A percentile compares a stretch with the other conserved stretches of the same genome.
Conservation (phyloP, 53 echinoderm and acorn worm species). For the Glandiceps talaboti region DNA sequence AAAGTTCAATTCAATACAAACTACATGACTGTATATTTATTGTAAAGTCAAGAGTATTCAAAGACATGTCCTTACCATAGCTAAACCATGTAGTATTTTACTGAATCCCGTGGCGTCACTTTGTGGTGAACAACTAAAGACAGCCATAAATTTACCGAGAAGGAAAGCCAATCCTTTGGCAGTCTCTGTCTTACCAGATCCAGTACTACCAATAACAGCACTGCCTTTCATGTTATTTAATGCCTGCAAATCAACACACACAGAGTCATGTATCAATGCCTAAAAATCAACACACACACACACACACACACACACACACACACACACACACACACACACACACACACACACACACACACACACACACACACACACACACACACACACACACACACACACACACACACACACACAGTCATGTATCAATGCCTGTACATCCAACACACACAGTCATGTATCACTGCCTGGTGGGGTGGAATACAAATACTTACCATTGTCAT, state of each 20-base stretch:
- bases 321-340: no score
- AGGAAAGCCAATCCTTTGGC: slow-evolving; percentile 84
- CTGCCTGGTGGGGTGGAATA: neutral
- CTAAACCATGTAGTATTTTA: slow-evolving; percentile 86
- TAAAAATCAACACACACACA: no score
- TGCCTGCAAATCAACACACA: no score
- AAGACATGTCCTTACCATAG: slow-evolving; percentile 87
- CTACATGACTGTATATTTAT: no score
- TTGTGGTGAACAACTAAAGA: slow-evolving; percentile 85
- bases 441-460: neutral
- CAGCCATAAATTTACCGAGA: slow-evolving; percentile 77
- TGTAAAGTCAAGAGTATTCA: no score
- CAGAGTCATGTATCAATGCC: no score
- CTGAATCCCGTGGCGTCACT: slow-evolving; percentile 73
- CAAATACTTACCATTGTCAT: slow-evolving; percentile 67
- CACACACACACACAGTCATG: neutral
- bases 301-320: no score
- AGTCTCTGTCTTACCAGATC: slow-evolving; percentile 93
- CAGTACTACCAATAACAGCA: slow-evolving; percentile 73
- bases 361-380: no score
- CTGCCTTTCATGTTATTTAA: slow-evolving; percentile 61
- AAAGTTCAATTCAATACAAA: no score
- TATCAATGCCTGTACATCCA: neutral
- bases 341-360: no score
- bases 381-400: neutral